Evolutionary conservation across 2,113 vertebrate genomes (phyloP).

Genomic region (Amblyornis subalaris): DNA sequence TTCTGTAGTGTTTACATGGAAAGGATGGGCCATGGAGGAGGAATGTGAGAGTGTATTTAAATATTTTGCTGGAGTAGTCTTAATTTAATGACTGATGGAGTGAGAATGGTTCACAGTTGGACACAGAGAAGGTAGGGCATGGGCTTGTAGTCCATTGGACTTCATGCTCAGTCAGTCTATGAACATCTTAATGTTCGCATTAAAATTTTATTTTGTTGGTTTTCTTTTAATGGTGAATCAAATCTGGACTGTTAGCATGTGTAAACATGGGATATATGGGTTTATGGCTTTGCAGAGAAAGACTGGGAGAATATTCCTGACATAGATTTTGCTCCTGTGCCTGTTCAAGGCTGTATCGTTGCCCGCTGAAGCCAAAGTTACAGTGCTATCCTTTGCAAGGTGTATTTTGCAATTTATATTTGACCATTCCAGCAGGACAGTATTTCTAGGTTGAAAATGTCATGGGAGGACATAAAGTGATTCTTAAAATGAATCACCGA

Average conservation of each 20-base stretch:
- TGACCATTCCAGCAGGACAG: constrained; percentile 3
- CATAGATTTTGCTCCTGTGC: background rate
- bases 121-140: background rate
- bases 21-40: background rate
- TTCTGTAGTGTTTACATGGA: background rate
- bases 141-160: background rate
- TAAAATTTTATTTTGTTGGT: constrained; percentile 40
- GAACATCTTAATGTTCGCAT: background rate
- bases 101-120: background rate
- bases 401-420: constrained; percentile 17
- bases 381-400: background rate
- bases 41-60: background rate
- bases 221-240: constrained; percentile 36
- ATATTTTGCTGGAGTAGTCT: background rate
- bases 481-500: constrained; percentile 14
- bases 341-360: background rate
- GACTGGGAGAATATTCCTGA: background rate
- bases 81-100: background rate
- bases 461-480: background rate
- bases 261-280: background rate
- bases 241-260: background rate
- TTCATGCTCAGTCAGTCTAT: background rate
- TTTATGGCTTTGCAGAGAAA: background rate
- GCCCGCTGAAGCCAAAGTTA: background rate
- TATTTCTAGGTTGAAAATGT: constrained; percentile 38